A percentile compares a stretch with the other conserved stretches of the same genome.
Conservation (phyloP, 2,113 vertebrate species). For the Agelaius phoeniceus region DNA sequence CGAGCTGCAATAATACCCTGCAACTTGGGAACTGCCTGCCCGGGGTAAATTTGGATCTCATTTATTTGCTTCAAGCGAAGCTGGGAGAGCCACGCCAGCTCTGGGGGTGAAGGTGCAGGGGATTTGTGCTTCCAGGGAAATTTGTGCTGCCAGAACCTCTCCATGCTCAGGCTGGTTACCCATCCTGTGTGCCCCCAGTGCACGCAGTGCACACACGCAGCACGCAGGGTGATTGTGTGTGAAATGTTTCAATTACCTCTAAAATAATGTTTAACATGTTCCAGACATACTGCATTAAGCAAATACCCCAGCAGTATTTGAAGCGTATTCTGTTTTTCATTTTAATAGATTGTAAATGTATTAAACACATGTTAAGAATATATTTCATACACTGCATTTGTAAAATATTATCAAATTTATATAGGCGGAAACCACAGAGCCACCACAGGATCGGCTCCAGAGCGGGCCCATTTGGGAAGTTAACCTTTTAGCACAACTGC, state of each 20-base stretch:
- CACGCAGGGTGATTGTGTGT: slow-evolving; percentile 66
- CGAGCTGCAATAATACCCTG: slow-evolving; percentile 23
- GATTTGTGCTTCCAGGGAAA: neutral
- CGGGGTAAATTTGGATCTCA: neutral
- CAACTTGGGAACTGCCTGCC: neutral
- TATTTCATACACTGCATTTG: slow-evolving; percentile 81
- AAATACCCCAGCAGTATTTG: slow-evolving; percentile 64
- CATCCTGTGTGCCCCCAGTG: neutral
- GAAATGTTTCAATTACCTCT: slow-evolving; percentile 84
- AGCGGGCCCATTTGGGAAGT: slow-evolving; percentile 54
- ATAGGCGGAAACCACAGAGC: slow-evolving; percentile 77
- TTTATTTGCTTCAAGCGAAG: neutral
- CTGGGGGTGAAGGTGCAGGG: neutral
- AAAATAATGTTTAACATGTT: slow-evolving; percentile 80
- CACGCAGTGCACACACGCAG: slow-evolving; percentile 7
- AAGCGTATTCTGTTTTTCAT: slow-evolving; percentile 77
- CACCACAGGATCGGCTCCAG: slow-evolving; percentile 65
- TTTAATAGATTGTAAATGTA: slow-evolving; percentile 75
- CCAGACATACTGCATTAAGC: slow-evolving; percentile 74
- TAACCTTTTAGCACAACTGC: slow-evolving; percentile 77
- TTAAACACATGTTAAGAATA: slow-evolving; percentile 81
- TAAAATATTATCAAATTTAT: slow-evolving; percentile 83
- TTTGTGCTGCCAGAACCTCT: neutral
- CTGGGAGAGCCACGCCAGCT: neutral
- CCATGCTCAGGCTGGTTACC: neutral